Conservation (phyloP, 2,113 vertebrate genomes). For the Carlito syrichta region DNA sequence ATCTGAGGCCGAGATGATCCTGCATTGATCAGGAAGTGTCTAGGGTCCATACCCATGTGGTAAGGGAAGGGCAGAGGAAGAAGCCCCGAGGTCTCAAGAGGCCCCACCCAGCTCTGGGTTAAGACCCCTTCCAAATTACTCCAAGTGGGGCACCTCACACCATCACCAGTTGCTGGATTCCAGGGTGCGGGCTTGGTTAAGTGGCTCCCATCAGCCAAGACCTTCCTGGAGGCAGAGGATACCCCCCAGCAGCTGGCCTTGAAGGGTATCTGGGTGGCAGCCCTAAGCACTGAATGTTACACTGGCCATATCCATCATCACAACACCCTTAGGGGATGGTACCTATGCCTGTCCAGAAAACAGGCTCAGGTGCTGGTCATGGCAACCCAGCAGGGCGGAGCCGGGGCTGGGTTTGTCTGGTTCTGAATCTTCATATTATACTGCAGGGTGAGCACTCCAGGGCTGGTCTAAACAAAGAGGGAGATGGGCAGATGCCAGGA, state of each 20-base stretch:
- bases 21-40: background rate
- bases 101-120: accelerated
- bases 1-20: background rate
- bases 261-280: background rate
- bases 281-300: background rate
- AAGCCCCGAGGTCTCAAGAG: too few relatives aligned
- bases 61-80: background rate
- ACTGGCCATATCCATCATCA: too few relatives aligned
- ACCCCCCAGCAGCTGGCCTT: background rate
- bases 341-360: background rate
- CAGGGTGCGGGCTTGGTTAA: background rate
- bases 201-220: background rate
- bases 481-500: background rate
- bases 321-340: too few relatives aligned
- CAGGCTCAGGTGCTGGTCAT: background rate
- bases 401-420: too few relatives aligned
- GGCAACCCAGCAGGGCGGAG: background rate
- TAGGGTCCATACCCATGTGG: too few relatives aligned
- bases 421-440: too few relatives aligned
- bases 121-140: background rate
- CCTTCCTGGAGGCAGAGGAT: background rate
- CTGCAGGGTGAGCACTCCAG: background rate
- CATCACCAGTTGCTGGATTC: background rate
- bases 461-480: background rate
- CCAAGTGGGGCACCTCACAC: too few relatives aligned